Evolutionary conservation across 2,797 vertebrate species (phyloP).

Genomic region (Pangasius macronema): DNA sequence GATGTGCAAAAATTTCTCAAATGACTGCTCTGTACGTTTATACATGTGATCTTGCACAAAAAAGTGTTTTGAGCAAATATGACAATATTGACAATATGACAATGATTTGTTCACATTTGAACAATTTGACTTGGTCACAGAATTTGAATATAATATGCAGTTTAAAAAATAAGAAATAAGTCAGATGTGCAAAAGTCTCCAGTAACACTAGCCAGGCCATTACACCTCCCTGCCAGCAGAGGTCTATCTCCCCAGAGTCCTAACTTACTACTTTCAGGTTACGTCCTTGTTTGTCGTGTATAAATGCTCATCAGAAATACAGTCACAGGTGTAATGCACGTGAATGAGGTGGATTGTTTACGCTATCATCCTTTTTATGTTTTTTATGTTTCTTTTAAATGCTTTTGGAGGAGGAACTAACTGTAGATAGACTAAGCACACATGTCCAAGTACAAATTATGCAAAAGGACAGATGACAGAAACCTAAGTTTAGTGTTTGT

Average conservation of each 20-base stretch:
- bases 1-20: slow-evolving; percentile 81
- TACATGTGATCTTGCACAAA: neutral
- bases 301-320: neutral
- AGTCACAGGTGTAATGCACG: neutral
- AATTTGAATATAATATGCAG: neutral
- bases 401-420: neutral
- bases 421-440: neutral
- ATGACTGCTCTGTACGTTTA: slow-evolving; percentile 49
- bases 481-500: neutral
- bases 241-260: neutral
- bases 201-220: neutral
- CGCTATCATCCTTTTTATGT: neutral
- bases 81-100: neutral
- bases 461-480: neutral
- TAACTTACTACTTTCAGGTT: neutral
- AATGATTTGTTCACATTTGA: neutral
- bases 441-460: neutral
- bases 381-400: too few species aligned
- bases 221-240: neutral
- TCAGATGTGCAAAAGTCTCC: neutral
- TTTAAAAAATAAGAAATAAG: neutral
- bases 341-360: neutral
- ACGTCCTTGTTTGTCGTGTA: neutral
- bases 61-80: neutral
- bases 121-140: neutral